Percentiles rank a stretch among this genome's conserved stretches.
These are phyloP conservation scores for Scaptomyza graminum DNA, from an alignment of 1,140 invertebrate genomes.

Conservation along the genomic window DNA sequence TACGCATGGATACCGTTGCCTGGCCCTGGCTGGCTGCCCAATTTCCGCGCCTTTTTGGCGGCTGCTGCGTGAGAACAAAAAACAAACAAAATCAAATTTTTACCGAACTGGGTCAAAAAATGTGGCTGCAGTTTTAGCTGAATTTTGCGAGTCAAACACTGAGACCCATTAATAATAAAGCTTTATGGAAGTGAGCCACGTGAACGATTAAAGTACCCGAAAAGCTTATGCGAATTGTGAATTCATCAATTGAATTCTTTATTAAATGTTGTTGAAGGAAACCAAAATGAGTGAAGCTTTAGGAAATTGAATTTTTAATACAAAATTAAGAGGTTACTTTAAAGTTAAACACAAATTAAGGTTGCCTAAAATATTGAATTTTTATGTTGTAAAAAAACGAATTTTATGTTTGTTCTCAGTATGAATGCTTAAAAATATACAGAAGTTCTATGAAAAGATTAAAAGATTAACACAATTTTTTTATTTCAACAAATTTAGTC, in stretches of 20 bases:
- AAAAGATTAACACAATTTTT: too few relatives aligned
- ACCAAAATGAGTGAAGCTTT: too few relatives aligned
- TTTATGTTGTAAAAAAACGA: too few relatives aligned
- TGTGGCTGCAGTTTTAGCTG: conserved; percentile 24
- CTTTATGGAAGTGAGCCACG: conserved; percentile 45
- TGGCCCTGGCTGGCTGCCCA: conserved; percentile 52
- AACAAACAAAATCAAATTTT: conserved; percentile 24
- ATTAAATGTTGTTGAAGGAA: too few relatives aligned
- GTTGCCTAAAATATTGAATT: too few relatives aligned
- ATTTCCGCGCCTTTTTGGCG: conserved; percentile 73
- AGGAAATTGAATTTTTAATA: too few relatives aligned
- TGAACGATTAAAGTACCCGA: conserved; percentile 22
- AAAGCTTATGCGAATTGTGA: neutral
- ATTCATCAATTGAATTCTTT: neutral
- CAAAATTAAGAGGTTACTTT: too few relatives aligned
- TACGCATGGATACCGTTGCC: conserved; percentile 26
- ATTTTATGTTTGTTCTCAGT: too few relatives aligned
- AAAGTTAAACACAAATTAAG: too few relatives aligned
- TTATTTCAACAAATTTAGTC: too few relatives aligned
- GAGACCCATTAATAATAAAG: conserved; percentile 59
- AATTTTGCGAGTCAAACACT: conserved; percentile 32
- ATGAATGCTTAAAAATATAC: too few relatives aligned
- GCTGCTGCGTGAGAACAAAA: conserved; percentile 68
- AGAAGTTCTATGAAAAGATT: too few relatives aligned
- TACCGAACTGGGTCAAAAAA: conserved; percentile 34